Evolutionary conservation across 2,797 vertebrate genomes (phyloP).

Genomic region (Eidolon dupreanum): DNA sequence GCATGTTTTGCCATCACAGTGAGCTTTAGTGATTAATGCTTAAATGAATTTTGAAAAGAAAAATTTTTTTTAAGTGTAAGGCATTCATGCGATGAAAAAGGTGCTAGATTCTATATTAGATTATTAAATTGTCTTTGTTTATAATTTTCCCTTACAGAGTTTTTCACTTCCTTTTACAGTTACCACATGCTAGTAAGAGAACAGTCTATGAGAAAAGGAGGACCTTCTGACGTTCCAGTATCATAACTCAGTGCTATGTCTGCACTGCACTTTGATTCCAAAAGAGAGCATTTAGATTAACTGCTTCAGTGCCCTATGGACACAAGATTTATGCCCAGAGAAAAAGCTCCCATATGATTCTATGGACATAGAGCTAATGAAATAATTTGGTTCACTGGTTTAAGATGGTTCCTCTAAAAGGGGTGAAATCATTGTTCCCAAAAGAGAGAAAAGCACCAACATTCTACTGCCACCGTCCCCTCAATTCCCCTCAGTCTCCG

Average conservation of each 20-base stretch:
- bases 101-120: background rate
- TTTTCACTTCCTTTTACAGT: constrained; percentile 39
- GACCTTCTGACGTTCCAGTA: background rate
- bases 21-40: constrained; percentile 40
- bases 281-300: constrained; percentile 64
- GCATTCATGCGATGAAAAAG: background rate
- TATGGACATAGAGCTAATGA: constrained; percentile 46
- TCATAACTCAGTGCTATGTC: background rate
- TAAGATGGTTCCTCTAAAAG: constrained; percentile 35
- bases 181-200: background rate
- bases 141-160: background rate
- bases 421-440: background rate
- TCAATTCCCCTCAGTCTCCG: background rate
- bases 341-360: constrained; percentile 66
- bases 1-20: background rate
- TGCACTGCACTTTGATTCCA: constrained; percentile 16
- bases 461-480: background rate
- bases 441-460: background rate
- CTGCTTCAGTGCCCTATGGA: constrained; percentile 36
- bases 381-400: constrained; percentile 64
- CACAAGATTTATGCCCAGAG: constrained; percentile 55
- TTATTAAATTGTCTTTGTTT: background rate
- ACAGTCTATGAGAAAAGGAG: background rate
- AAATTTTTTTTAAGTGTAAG: background rate
- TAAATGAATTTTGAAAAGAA: background rate